Evolutionary conservation across 2,113 vertebrate species (phyloP).

Genomic region (Crotalus viridis): DNA sequence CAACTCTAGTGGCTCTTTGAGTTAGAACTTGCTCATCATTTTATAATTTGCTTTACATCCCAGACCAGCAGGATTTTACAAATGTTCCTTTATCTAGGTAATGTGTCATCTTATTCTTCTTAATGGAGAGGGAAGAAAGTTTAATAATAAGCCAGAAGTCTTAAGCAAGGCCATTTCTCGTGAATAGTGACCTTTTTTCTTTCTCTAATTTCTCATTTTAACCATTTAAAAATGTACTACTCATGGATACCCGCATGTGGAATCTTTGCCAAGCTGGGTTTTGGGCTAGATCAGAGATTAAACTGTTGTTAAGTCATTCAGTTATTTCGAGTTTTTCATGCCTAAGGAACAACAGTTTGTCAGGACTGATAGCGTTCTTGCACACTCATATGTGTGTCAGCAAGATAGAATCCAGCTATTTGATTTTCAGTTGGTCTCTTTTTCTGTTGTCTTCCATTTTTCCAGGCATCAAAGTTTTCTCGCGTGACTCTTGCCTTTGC

Average conservation of each 20-base stretch:
- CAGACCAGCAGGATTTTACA: constrained; percentile 3
- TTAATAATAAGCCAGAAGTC: constrained; percentile 7
- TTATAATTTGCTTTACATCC: constrained; percentile 32
- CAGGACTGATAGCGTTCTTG: not conserved
- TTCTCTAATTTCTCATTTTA: not conserved
- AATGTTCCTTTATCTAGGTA: not conserved
- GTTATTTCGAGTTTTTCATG: not conserved
- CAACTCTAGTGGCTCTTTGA: constrained; percentile 14
- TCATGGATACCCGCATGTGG: not conserved
- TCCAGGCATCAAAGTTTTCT: not conserved
- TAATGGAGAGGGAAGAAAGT: not conserved
- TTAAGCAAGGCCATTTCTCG: not conserved
- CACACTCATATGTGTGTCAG: not conserved
- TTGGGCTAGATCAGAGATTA: not conserved
- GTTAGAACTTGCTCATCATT: constrained; percentile 15
- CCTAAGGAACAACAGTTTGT: not conserved
- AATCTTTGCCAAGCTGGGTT: not conserved
- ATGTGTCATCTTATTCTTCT: not conserved
- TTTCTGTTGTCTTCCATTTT: not conserved
- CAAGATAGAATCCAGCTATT: not conserved
- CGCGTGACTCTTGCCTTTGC: not conserved
- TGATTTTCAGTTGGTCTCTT: not conserved
- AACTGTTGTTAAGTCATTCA: not conserved
- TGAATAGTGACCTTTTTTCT: not conserved
- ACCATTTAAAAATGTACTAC: not conserved